Evolutionary conservation across 2,797 vertebrate species (phyloP), one percentile per base, ranked within the genome.

Genomic region (Coreius guichenoti): DNA sequence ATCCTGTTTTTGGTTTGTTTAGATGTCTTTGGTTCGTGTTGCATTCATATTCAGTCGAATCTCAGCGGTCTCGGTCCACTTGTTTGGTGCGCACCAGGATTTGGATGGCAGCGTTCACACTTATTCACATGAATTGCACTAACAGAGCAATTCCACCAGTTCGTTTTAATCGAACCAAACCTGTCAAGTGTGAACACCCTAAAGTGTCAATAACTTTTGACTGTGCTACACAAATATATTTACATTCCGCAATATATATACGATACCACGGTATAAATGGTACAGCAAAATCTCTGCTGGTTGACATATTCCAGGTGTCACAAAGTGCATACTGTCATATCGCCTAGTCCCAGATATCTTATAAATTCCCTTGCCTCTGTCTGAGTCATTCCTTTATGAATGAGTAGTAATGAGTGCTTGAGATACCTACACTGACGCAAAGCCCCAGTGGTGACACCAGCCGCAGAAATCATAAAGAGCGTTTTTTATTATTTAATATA

Each of bases 401-500:
- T n/a, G 63, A 56, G 26, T 19, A 69, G 33, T 47, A 81, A 58
- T 33, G 54, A 39, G 72, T 31, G 58, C 49, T 73, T 81, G 63
- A 54, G 84, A 72, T 70, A 47, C 65, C 82, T 43, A 69, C 63
- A 26, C 63, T 78, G 63, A 84, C 67, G 75, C 75, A 79, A 84
- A 84, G 19, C 83, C 54, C 67, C 63, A 56, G 65, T 43, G 63
- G 33, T 56, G 72, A 68, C 79, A 80, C 63, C 47, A 8, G 29
- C 39, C 36, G 1, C 36, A 49, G 36, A 79, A 79, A 72, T 79
- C 67, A 84, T 79, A 70, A 61, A 61, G 65, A 36, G 51, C 4
- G 0, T 36, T 83, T 83, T 47, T 67, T 65, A 33, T 79, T 84
- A 70, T 72, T 84, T 70, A 70, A 84, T 88, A 82, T 88, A 82